A percentile compares a stretch with the other conserved stretches of the same genome.
Evolutionary conservation across 1,140 invertebrate genomes (phyloP).

Genomic region (Vanessa tameamea): DNA sequence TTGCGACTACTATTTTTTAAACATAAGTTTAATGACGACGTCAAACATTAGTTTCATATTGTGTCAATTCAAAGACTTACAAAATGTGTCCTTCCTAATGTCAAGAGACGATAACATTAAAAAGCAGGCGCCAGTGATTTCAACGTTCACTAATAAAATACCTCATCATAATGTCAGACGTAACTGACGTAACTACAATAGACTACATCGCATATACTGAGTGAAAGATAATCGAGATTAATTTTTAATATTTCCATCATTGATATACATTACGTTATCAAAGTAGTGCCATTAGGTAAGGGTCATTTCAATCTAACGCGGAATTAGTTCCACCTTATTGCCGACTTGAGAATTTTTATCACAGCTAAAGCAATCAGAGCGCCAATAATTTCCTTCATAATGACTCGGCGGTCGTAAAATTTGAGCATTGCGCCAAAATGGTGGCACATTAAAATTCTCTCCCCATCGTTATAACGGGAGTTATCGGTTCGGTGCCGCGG

Average conservation of each 20-base stretch:
- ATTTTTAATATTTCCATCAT: not conserved
- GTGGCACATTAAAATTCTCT: conserved; percentile 80
- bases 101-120: too few species aligned
- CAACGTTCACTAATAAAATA: too few species aligned
- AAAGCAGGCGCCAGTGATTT: too few species aligned
- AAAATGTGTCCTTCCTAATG: too few species aligned
- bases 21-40: too few species aligned
- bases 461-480: conserved; percentile 77
- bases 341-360: conserved; percentile 80
- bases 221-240: not conserved
- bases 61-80: too few species aligned
- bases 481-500: conserved; percentile 67
- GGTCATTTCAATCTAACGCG: conserved; percentile 64
- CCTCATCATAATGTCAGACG: too few species aligned
- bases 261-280: not conserved
- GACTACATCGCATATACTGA: too few species aligned
- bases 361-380: conserved; percentile 79
- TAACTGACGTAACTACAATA: too few species aligned
- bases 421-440: conserved; percentile 80
- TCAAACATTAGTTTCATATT: too few species aligned
- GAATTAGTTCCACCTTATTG: conserved; percentile 80
- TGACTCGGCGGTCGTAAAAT: conserved; percentile 78
- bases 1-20: too few species aligned
- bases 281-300: conserved; percentile 55
- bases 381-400: conserved; percentile 81